Base-by-base conservation (phyloP, 2,888 invertebrate species). In the Andricus quercusramuli region DNA sequence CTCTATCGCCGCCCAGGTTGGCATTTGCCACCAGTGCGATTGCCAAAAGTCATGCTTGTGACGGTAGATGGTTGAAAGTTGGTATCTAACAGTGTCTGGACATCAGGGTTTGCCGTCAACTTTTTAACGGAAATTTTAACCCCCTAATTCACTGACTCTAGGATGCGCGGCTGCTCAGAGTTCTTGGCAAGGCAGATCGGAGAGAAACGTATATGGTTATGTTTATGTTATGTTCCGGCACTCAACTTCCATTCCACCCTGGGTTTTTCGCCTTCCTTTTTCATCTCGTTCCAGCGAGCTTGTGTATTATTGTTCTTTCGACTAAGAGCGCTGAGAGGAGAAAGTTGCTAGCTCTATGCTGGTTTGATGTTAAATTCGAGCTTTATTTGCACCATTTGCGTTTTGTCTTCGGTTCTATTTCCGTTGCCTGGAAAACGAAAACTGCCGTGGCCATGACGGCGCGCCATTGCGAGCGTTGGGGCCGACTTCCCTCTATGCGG, bases 201-300 rank as follows among this genome's bases (percentile, higher is more conserved):
- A 56, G 65, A 3, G 25, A 9, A 68, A 2, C 32, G 65, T 67
- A 62, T 77, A 79, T 64, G 83, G 80, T 86, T 85, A 86, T 84
- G 83, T 85, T 85, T 86, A 83, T 82, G 79, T 82, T 81, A 79
- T 79, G 80, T 80, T 82, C 78, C 83, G 77, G 80, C 80, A 13
- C 51, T 44, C 68, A 82, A 80, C 78, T 59, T 78, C 76, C 65
- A 78, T 77, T 78, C 74, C 65, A 41, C 79, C 41, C 70, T 20
- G 51, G n/a, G 78, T 79, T 81, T 80, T 62, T 79, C 62, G 80
- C 78, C 44, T 82, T 85, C 79, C 66, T 79, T 80, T 81, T 70
- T 78, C 80, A 44, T 78, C 51, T 51, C 77, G 29, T 64, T 47
- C 76, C 44, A 78, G 15, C 29, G 56, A 56, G 32, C 74, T 56